These are phyloP conservation scores for Myiozetetes cayanensis DNA, from an alignment of 2,113 vertebrate species.

Conservation along the genomic window DNA sequence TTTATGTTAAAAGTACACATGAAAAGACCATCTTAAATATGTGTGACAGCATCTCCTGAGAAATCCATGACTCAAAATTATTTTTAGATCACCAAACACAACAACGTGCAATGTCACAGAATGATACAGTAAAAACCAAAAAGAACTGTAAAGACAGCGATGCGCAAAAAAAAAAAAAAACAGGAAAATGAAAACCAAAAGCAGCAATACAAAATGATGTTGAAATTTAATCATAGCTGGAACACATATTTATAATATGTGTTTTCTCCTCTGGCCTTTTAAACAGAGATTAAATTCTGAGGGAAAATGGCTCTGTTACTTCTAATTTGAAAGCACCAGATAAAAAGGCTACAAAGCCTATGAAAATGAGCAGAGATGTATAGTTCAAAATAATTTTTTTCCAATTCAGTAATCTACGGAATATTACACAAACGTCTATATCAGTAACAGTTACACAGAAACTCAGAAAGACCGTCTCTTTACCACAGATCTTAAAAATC, in stretches of 20 bases:
- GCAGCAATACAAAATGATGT: background rate
- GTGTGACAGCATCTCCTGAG: constrained; percentile 32
- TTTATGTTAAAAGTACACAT: background rate
- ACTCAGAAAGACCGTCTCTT: background rate
- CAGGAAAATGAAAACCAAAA: background rate
- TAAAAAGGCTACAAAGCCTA: background rate
- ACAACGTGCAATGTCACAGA: constrained; percentile 38
- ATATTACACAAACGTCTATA: background rate
- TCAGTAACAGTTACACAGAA: background rate
- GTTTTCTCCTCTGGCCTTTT: background rate
- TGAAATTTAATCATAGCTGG: background rate
- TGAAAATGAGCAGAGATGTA: background rate
- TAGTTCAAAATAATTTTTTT: background rate
- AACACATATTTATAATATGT: background rate
- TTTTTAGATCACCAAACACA: constrained; percentile 55
- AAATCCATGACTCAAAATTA: constrained; percentile 59
- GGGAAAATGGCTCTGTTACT: background rate
- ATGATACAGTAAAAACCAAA: constrained; percentile 31
- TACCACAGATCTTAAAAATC: background rate
- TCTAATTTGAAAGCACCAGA: background rate
- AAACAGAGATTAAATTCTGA: background rate
- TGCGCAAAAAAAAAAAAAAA: background rate
- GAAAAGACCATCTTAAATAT: background rate
- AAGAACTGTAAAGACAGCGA: background rate
- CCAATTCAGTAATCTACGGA: background rate